These are phyloP conservation scores for Himalopsyche tibetana DNA, from an alignment of 2,888 invertebrate species.

Conservation along the genomic window DNA sequence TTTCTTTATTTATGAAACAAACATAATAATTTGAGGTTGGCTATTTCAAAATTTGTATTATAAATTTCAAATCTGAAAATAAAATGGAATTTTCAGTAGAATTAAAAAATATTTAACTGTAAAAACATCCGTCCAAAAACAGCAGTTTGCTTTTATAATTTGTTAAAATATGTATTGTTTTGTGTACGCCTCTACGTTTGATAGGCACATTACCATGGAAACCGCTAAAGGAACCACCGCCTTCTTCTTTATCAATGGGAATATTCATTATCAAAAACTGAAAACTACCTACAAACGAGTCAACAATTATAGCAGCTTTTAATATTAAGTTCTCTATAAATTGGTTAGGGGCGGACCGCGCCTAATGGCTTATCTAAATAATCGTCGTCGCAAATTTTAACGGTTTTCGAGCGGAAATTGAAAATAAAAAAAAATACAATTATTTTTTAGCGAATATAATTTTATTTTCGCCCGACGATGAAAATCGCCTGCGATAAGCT, in stretches of 20 bases:
- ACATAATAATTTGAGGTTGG: too few species aligned
- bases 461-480: not conserved
- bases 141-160: not conserved
- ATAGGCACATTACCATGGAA: constrained; percentile 20
- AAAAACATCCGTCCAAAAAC: too few species aligned
- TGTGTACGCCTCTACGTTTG: not conserved
- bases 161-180: not conserved
- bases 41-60: too few species aligned
- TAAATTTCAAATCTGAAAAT: too few species aligned
- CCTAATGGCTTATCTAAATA: constrained; percentile 27
- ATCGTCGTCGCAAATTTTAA: constrained; percentile 17
- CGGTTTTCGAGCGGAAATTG: constrained; percentile 28
- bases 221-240: constrained; percentile 27
- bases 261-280: constrained; percentile 33
- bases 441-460: not conserved
- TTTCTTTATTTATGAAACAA: too few species aligned
- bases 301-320: not conserved
- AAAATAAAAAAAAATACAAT: constrained; percentile 12
- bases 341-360: constrained; percentile 27
- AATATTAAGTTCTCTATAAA: not conserved
- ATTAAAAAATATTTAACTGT: too few species aligned
- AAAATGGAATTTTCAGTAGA: too few species aligned
- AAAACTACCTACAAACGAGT: not conserved
- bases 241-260: constrained; percentile 19
- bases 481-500: too few species aligned